Evolutionary conservation across 2,888 invertebrate species (phyloP).

Genomic region (Cacoxenus indagator): DNA sequence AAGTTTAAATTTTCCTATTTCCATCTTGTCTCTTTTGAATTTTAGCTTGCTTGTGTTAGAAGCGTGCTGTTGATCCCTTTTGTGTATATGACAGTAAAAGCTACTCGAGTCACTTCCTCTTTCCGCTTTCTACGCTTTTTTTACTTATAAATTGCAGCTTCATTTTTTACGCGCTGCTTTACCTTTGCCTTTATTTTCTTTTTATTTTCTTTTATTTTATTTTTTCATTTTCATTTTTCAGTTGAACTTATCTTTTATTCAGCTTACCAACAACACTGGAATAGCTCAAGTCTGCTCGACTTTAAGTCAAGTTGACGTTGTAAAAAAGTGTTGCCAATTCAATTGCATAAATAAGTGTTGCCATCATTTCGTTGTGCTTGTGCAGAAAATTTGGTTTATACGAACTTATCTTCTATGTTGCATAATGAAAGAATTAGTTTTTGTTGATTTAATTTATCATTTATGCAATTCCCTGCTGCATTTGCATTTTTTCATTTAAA

Average conservation of each 20-base stretch:
- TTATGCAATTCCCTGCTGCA: too few relatives aligned
- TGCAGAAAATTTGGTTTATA: too few relatives aligned
- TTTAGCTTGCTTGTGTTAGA: too few relatives aligned
- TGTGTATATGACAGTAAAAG: background rate
- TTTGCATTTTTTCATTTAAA: too few relatives aligned
- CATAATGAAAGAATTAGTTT: background rate
- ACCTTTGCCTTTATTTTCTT: slow-evolving; percentile 33
- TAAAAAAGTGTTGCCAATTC: background rate
- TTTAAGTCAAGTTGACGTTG: background rate
- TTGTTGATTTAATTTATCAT: too few relatives aligned
- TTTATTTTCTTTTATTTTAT: slow-evolving; percentile 1
- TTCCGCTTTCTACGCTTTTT: slow-evolving; percentile 28
- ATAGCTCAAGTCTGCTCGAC: background rate
- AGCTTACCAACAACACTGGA: background rate
- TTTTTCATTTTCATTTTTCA: slow-evolving; percentile 20
- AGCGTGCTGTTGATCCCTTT: background rate
- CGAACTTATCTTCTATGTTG: background rate
- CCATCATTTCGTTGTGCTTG: background rate
- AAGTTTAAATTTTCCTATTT: too few relatives aligned
- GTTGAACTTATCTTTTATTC: slow-evolving; percentile 2
- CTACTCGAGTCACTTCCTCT: background rate
- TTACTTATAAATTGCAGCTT: slow-evolving; percentile 7
- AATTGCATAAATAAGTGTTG: background rate
- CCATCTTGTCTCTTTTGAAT: too few relatives aligned
- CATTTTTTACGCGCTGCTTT: slow-evolving; percentile 26